Base-by-base conservation (phyloP, 2,888 invertebrate species). In the Listrodromus nycthemerus region DNA sequence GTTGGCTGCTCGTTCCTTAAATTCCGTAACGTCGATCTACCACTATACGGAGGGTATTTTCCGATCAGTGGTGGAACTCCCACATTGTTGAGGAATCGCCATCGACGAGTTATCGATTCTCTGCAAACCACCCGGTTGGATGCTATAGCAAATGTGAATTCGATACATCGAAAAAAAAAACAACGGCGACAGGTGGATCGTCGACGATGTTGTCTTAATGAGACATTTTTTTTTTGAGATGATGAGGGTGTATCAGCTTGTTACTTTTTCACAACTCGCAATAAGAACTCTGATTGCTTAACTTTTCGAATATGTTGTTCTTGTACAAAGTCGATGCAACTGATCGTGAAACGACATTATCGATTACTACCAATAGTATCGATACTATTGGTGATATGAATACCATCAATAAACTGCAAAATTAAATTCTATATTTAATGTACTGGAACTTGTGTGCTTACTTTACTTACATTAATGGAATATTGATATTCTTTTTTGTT, bases 21-120 rank as follows among this genome's bases (percentile, higher is more conserved):
- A 83, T 83, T 80, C 77, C 63, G 67, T 45, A 16, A 63, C 63
- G 69, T 80, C 67, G 67, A 19, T 76, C 73, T 55, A 63, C 76
- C 58, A 52, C 24, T 27, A 63, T 65, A 48, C 8, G 55, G 50
- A 41, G n/a, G 48, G 65, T 73, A 80, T 80, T 63, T 61, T 69
- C 33, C n/a, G 67, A 58, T 27, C 58, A 30, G 55, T 27, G 30
- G 19, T n/a, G 66, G 71, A 75, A 71, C 66, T 50, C 41, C 52
- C 13, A 50, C 61, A 41, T 71, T 45, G 74, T 76, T 50, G 58
- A 48, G 48, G 55, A 55, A 7, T 58, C 50, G n/a, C 76, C 55
- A 71, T 58, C 48, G 19, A n/a, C 55, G 19, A 19, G 65, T 83
- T 75, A 75, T 66, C 63, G 33, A 13, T 10, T 45, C 45, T 55